phyloP scores from a whole-genome alignment of 2,797 vertebrate genomes.

The Threskiornis aethiopicus region DNA sequence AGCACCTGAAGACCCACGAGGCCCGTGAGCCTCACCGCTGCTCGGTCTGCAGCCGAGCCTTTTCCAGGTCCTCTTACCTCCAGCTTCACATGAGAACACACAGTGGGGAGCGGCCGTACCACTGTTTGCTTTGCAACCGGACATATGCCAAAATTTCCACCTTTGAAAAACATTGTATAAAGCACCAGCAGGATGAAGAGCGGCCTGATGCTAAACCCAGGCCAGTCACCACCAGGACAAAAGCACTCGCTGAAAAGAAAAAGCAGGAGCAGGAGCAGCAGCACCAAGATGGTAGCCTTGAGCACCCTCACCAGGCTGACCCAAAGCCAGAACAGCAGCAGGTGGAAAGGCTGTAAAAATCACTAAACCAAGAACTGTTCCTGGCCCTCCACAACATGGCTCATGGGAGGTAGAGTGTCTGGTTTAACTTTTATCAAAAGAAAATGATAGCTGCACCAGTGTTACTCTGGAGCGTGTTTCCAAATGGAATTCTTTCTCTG shows the following conservation, averaged over 20 bases:
- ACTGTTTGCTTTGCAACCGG: conserved; percentile 80
- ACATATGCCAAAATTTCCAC: conserved; percentile 72
- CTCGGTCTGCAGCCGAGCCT: conserved; percentile 67
- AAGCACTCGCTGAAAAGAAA: background rate
- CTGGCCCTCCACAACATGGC: rapidly evolving
- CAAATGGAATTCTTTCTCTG: background rate
- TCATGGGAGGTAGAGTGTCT: background rate
- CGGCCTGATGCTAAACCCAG: background rate
- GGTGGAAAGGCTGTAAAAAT: background rate
- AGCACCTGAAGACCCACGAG: conserved; percentile 42
- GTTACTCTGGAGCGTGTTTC: background rate
- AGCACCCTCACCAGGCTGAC: background rate
- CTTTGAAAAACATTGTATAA: conserved; percentile 76
- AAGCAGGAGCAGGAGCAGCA: background rate
- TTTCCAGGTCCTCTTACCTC: conserved; percentile 73
- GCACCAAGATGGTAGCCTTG: rapidly evolving
- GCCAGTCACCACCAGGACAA: background rate
- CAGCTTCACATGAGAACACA: conserved; percentile 70
- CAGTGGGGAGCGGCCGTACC: conserved; percentile 65
- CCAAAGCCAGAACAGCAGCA: background rate
- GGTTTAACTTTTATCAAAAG: background rate
- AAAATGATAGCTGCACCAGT: rapidly evolving
- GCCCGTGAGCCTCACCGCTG: conserved; percentile 55
- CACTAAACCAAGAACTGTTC: background rate
- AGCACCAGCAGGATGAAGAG: conserved; percentile 62